These are phyloP conservation scores for Falco rusticolus DNA, from an alignment of 2,797 vertebrate genomes.

Conservation along the genomic window DNA sequence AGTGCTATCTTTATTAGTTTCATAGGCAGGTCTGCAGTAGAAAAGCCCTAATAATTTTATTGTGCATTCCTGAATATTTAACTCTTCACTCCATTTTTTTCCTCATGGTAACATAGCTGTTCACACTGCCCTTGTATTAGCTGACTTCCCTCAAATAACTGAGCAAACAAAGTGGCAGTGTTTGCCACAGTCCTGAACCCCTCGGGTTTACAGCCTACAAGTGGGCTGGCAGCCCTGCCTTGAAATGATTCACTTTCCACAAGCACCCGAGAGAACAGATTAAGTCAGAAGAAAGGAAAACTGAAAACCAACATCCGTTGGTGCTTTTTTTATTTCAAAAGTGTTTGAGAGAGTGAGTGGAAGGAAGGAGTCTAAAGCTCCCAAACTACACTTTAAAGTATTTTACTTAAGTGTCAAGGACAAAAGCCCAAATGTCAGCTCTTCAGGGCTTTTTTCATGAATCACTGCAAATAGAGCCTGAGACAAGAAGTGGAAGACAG, in stretches of 20 bases:
- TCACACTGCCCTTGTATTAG: background rate
- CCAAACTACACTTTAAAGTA: slow-evolving; percentile 47
- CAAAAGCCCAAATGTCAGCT: slow-evolving; percentile 42
- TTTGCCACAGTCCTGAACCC: background rate
- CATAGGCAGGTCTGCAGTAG: background rate
- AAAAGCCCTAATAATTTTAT: background rate
- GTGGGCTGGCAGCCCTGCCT: background rate
- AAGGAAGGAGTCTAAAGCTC: slow-evolving; percentile 37
- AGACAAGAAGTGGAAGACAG: slow-evolving; percentile 28
- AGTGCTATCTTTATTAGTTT: background rate
- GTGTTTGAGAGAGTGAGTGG: slow-evolving; percentile 59
- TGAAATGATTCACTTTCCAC: background rate
- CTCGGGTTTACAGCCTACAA: background rate
- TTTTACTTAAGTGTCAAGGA: slow-evolving; percentile 38
- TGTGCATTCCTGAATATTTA: background rate
- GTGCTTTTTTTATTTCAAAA: slow-evolving; percentile 39
- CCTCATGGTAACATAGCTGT: accelerated
- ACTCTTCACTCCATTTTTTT: background rate
- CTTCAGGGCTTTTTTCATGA: slow-evolving; percentile 48
- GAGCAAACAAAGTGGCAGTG: background rate
- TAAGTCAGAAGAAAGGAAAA: background rate
- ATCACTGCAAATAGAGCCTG: slow-evolving; percentile 23
- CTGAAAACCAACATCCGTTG: slow-evolving; percentile 38
- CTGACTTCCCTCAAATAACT: background rate
- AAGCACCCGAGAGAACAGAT: slow-evolving; percentile 21